A percentile compares a stretch with the other conserved stretches of the same genome.
Conservation (phyloP, 1,140 invertebrate genomes). For the Leptonema lineaticorne region DNA sequence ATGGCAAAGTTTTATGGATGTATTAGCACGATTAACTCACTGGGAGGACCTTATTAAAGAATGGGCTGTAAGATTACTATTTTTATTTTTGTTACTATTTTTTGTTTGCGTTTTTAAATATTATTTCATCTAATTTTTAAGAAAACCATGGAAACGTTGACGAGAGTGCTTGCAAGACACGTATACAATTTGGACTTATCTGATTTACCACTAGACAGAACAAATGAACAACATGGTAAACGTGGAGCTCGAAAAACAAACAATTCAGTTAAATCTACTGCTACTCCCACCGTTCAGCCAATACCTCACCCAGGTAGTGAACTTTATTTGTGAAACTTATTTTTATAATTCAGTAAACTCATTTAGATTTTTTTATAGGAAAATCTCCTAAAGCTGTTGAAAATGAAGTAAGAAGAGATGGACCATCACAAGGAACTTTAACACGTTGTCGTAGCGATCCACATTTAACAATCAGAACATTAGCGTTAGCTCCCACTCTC, state of each 20-base stretch:
- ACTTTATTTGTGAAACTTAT: neutral
- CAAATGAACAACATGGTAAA: constrained; percentile 82
- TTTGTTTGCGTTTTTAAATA: neutral
- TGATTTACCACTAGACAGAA: constrained; percentile 82
- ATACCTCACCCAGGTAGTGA: constrained; percentile 29
- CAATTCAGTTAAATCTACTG: constrained; percentile 26
- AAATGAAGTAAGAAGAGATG: constrained; percentile 43
- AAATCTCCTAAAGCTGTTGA: constrained; percentile 48
- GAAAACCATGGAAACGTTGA: constrained; percentile 96
- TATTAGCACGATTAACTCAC: constrained; percentile 84
- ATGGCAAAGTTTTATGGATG: constrained; percentile 92
- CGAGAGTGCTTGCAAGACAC: constrained; percentile 86
- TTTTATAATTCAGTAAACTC: constrained; percentile 7
- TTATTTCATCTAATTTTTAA: constrained; percentile 47
- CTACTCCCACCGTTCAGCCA: constrained; percentile 39
- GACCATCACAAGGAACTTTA: constrained; percentile 45
- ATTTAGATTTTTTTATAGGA: constrained; percentile 42
- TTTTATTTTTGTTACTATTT: neutral
- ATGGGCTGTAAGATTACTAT: constrained; percentile 77
- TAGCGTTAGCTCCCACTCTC: constrained; percentile 32
- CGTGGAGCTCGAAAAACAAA: constrained; percentile 51
- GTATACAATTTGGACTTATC: constrained; percentile 91
- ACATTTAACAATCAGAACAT: constrained; percentile 45
- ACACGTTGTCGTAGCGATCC: constrained; percentile 52
- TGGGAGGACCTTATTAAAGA: constrained; percentile 96